These are phyloP conservation scores for Cirrhinus molitorella DNA, from an alignment of 2,797 vertebrate species.

Conservation along the genomic window DNA sequence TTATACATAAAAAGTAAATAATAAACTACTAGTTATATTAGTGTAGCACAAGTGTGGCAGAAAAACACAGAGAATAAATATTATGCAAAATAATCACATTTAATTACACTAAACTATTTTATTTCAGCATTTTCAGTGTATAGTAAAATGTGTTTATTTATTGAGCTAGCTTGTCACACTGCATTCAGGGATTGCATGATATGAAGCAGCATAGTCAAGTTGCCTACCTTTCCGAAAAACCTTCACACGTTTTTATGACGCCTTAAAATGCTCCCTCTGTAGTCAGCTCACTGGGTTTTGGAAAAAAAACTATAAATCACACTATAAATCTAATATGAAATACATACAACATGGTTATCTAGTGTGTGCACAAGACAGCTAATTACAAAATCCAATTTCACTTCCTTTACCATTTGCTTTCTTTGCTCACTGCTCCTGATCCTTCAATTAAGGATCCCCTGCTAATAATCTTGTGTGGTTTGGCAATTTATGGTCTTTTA, in stretches of 20 bases:
- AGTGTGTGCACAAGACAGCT: not conserved
- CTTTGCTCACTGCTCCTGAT: not conserved
- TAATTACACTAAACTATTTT: not conserved
- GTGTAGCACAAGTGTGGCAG: too few species aligned
- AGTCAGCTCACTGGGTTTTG: not conserved
- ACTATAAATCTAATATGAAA: not conserved
- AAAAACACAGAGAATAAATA: too few species aligned
- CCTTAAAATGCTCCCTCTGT: not conserved
- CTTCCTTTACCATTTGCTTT: not conserved
- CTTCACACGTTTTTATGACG: not conserved
- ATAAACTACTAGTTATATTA: too few species aligned
- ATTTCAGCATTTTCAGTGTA: not conserved
- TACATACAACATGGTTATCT: not conserved
- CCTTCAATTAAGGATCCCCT: conserved; percentile 29
- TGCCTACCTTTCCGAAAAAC: not conserved
- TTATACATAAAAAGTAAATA: too few species aligned
- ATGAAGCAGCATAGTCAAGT: not conserved
- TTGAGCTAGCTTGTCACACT: not conserved
- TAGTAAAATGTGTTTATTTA: not conserved
- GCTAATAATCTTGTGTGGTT: conserved; percentile 30
- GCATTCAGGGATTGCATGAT: not conserved
- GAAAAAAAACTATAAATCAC: not conserved
- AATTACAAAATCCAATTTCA: not conserved
- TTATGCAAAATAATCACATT: not conserved
- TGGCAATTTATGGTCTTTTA: not conserved